phyloP scores from a whole-genome alignment of 2,888 invertebrate genomes.

The Epistrophe grossulariae region DNA sequence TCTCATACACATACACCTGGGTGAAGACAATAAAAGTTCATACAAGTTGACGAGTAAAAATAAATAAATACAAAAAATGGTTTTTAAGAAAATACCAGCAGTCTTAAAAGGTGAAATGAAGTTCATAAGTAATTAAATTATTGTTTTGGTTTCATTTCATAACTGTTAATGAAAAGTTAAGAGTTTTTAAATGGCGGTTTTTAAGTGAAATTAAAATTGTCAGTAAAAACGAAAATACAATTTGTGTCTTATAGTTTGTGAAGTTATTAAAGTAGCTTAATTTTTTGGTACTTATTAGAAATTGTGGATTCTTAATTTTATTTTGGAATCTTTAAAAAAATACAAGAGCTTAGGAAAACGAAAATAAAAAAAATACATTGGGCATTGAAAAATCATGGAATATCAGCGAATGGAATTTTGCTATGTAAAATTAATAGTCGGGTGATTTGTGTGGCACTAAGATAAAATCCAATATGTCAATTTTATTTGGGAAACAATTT shows the following conservation, averaged over 20 bases:
- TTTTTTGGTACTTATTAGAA: background rate
- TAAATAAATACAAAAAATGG: background rate
- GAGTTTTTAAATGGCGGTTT: background rate
- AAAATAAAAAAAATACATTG: too few relatives aligned
- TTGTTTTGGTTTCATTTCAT: conserved; percentile 16
- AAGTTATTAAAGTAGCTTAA: background rate
- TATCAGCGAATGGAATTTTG: too few relatives aligned
- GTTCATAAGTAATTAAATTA: conserved; percentile 68
- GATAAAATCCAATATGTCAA: too few relatives aligned
- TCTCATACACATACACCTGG: conserved; percentile 39
- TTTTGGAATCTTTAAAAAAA: too few relatives aligned
- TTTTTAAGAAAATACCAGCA: conserved; percentile 5
- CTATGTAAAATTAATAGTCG: too few relatives aligned
- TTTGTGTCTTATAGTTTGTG: too few relatives aligned
- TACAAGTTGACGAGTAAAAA: conserved; percentile 35
- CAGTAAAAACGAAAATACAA: background rate
- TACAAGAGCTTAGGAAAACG: too few relatives aligned
- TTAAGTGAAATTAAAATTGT: background rate
- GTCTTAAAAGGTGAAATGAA: conserved; percentile 11
- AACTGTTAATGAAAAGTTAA: background rate
- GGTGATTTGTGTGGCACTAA: too few relatives aligned
- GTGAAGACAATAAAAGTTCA: conserved; percentile 61
- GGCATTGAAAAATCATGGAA: too few relatives aligned
- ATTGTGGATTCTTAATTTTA: too few relatives aligned
- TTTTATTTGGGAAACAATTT: too few relatives aligned